These are phyloP conservation scores for Malaclemys terrapin DNA, from an alignment of 2,113 vertebrate genomes.

Conservation along the genomic window DNA sequence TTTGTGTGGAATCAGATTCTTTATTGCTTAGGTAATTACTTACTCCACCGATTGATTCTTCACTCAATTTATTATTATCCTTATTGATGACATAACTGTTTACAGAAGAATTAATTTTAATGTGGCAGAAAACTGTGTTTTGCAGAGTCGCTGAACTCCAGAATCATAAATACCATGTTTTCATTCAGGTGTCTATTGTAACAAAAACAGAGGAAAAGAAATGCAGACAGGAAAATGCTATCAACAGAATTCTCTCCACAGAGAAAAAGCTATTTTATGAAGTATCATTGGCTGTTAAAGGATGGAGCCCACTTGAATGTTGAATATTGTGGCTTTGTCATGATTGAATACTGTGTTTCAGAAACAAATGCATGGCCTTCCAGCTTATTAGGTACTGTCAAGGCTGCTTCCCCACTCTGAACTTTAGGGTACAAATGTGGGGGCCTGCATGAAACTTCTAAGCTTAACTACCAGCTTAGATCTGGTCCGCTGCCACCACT, in stretches of 20 bases:
- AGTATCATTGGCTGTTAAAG: not conserved
- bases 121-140: not conserved
- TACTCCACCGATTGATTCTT: not conserved
- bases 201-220: not conserved
- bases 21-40: not conserved
- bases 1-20: not conserved
- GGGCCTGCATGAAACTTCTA: too few relatives aligned
- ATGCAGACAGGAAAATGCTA: not conserved
- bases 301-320: not conserved
- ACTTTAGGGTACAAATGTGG: too few relatives aligned
- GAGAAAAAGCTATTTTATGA: not conserved
- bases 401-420: too few relatives aligned
- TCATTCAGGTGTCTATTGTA: conserved; percentile 9
- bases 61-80: not conserved
- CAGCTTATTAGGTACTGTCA: not conserved
- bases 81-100: not conserved
- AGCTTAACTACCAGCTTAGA: too few relatives aligned
- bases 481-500: too few relatives aligned
- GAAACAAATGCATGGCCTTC: not conserved
- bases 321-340: not conserved
- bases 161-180: not conserved
- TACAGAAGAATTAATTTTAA: not conserved
- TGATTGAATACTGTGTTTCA: not conserved
- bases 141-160: not conserved
- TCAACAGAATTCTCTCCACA: not conserved